Conservation (phyloP, 1,140 invertebrate genomes). For the Rhizoglyphus robini region DNA sequence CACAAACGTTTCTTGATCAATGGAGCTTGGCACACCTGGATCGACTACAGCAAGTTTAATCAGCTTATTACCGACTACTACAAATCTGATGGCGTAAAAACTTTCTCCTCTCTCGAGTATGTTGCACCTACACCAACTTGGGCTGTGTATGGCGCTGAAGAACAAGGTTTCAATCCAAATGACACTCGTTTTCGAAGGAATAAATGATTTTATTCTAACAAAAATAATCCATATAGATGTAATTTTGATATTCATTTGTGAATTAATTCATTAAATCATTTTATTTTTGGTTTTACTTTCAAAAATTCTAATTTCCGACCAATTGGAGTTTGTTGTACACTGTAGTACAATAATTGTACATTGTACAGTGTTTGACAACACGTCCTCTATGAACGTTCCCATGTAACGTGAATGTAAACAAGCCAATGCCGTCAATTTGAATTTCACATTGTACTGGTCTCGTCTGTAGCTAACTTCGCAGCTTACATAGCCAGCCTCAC, state of each 20-base stretch:
- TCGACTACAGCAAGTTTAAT: conserved; percentile 47
- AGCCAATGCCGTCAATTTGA: neutral
- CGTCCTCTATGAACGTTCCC: neutral
- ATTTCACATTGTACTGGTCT: neutral
- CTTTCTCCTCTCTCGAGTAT: conserved; percentile 44
- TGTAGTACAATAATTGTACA: neutral
- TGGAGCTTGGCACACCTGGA: conserved; percentile 48
- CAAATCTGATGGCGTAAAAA: conserved; percentile 31
- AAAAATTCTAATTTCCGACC: neutral
- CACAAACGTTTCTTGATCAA: conserved; percentile 45
- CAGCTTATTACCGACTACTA: conserved; percentile 36
- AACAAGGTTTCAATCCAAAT: conserved; percentile 46
- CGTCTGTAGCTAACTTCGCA: too few relatives aligned
- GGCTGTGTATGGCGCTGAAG: conserved; percentile 43
- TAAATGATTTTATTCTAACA: neutral
- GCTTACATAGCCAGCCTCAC: too few relatives aligned
- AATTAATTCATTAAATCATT: neutral
- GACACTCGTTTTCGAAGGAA: conserved; percentile 39
- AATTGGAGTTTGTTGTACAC: neutral
- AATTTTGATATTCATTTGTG: neutral
- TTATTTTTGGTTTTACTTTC: neutral
- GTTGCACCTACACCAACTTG: conserved; percentile 43
- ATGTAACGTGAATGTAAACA: neutral
- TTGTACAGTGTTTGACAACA: neutral
- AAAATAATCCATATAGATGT: neutral